phyloP scores from a whole-genome alignment of 2,113 vertebrate genomes.

The Chloropsis hardwickii region DNA sequence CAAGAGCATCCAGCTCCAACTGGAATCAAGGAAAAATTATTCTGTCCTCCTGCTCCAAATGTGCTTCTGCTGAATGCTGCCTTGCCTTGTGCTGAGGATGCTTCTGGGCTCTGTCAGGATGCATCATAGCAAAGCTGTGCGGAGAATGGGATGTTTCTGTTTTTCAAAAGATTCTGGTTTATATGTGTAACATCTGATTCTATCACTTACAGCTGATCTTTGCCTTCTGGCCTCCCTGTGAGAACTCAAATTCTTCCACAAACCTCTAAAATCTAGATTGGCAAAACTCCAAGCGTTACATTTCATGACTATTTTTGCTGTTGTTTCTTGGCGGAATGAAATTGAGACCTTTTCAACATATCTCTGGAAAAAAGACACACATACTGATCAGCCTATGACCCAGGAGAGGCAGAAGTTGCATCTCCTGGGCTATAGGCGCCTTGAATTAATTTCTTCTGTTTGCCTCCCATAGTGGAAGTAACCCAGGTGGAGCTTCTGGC shows the following conservation, averaged over 20 bases:
- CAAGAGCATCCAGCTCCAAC: neutral
- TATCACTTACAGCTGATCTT: slow-evolving; percentile 1
- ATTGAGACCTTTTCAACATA: neutral
- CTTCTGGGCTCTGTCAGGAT: slow-evolving; percentile 29
- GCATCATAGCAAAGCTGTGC: neutral
- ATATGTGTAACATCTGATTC: neutral
- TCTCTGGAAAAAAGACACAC: neutral
- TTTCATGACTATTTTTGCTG: neutral
- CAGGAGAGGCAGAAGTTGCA: neutral
- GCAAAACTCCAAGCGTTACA: neutral
- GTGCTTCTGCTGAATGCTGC: accelerated
- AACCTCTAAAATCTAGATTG: neutral
- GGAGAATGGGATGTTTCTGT: neutral
- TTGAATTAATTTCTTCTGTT: neutral
- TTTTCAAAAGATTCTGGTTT: neutral
- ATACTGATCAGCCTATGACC: neutral
- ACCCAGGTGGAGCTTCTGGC: neutral
- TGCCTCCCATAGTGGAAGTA: neutral
- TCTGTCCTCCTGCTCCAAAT: neutral
- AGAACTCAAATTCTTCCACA: neutral
- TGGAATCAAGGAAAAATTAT: neutral
- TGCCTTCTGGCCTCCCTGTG: slow-evolving; percentile 11
- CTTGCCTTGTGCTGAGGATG: neutral
- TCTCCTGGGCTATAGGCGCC: neutral
- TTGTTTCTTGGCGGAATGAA: neutral